Conservation (phyloP, 2,113 vertebrate genomes). For the Equus przewalskii region DNA sequence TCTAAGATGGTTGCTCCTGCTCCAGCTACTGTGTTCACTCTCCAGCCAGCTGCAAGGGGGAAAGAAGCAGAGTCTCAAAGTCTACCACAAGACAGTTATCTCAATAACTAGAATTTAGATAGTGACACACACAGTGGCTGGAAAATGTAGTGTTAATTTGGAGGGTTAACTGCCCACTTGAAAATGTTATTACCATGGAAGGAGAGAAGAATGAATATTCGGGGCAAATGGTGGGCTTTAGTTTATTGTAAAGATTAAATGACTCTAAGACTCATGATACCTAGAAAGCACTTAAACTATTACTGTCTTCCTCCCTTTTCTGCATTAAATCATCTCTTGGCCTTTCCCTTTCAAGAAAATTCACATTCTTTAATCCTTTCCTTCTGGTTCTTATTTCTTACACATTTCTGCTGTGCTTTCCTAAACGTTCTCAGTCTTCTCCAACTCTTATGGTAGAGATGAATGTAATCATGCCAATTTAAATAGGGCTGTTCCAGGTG, state of each 20-base stretch:
- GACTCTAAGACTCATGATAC: not conserved
- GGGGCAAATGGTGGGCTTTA: not conserved
- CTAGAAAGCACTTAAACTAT: not conserved
- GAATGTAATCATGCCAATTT: not conserved
- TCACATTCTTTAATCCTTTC: not conserved
- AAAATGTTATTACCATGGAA: not conserved
- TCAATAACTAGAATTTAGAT: not conserved
- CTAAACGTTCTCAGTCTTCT: not conserved
- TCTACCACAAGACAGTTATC: not conserved
- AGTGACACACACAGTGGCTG: not conserved
- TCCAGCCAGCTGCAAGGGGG: not conserved
- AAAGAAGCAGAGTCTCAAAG: not conserved
- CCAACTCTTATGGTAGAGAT: not conserved
- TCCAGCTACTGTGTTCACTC: not conserved
- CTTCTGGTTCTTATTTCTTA: not conserved
- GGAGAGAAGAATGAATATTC: not conserved
- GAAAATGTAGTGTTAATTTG: not conserved
- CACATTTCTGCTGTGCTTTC: not conserved
- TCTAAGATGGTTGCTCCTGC: not conserved
- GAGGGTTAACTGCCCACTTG: not conserved
- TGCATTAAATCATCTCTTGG: not conserved
- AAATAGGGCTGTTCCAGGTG: not conserved
- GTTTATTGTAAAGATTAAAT: not conserved
- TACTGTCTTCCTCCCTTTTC: not conserved
- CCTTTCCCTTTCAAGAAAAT: slow-evolving; percentile 6